These are phyloP conservation scores for Norana najaformis DNA, from an alignment of 2,888 invertebrate genomes.

Conservation along the genomic window DNA sequence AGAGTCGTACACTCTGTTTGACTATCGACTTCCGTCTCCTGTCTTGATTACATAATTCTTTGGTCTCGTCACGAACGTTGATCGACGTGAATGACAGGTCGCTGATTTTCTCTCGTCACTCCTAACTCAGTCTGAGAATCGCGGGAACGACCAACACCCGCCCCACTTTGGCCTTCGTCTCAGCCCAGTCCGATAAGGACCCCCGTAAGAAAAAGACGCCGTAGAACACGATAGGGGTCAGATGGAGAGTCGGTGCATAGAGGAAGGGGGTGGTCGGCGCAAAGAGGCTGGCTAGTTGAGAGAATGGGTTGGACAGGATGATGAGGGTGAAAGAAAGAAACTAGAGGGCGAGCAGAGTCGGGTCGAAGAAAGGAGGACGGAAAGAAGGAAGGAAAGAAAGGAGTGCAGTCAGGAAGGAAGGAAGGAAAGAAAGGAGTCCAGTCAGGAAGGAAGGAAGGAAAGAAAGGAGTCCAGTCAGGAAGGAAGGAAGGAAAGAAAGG, in stretches of 20 bases:
- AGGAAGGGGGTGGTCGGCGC: neutral
- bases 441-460: neutral
- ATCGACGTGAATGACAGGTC: neutral
- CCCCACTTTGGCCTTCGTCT: neutral
- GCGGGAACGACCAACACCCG: neutral
- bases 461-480: too few relatives aligned
- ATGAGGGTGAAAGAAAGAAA: too few relatives aligned
- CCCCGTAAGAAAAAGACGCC: neutral
- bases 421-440: too few relatives aligned
- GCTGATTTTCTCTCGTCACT: neutral
- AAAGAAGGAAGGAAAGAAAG: too few relatives aligned
- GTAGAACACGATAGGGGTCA: neutral
- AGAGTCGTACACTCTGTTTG: neutral
- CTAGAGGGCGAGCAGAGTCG: too few relatives aligned
- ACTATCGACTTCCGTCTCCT: neutral
- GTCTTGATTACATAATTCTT: conserved; percentile 13
- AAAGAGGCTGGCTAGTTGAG: too few relatives aligned
- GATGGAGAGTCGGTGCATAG: neutral
- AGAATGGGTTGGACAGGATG: too few relatives aligned
- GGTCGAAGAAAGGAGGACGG: too few relatives aligned
- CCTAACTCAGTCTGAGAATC: neutral
- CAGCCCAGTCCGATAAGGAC: neutral
- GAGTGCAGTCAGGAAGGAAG: too few relatives aligned
- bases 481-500: too few relatives aligned
- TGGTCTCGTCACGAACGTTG: neutral